Evolutionary conservation across 2,888 invertebrate genomes (phyloP), one percentile per base, ranked within the genome.

Genomic region (Acanthopleura granulata): DNA sequence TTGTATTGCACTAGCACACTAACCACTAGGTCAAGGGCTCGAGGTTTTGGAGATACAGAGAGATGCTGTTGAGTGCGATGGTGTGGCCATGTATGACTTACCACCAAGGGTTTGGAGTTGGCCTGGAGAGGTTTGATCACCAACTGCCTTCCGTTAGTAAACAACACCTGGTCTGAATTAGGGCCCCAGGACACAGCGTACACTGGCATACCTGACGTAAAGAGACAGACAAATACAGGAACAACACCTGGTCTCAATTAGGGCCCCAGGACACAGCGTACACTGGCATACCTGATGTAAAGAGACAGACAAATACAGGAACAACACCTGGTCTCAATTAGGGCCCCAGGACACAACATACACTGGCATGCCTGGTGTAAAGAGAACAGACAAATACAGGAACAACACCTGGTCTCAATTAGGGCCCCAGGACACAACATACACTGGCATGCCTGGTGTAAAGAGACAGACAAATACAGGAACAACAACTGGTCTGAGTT

Each of bases 161-260:
- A 93, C 27, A 93, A 86, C 14, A 94, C 91, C 76, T 92, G 91
- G 77, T 91, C 92, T 0, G 92, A 92, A 85, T 93, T 92, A 22
- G 93, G 92, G 29, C 92, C 91, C 93, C 98, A 99, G 62, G 94
- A 93, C 3, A 96, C 94, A 74, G 94, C 94, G 85, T 97, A 95
- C 76, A 97, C 94, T 0, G 97, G 94, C 74, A 93, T 87, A 82
- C 88, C 91, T 91, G 79, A 25, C 79, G 76, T 71, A 30, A 50
- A 69, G 57, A 71, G 0, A 70, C 6, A 30, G 12, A 76, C 27
- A 74, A 22, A 62, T 62, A 62, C 9, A 69, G 0, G 50, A 73
- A 70, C 15, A 69, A 51, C n/a, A 40, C 40, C 40, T 40, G 40
- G n/a, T n/a, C n/a, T n/a, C 40, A 92, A 85, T 93, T 92, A 22